Base-by-base conservation (phyloP, 2,113 vertebrate species). In the Ceyx margarethae region DNA sequence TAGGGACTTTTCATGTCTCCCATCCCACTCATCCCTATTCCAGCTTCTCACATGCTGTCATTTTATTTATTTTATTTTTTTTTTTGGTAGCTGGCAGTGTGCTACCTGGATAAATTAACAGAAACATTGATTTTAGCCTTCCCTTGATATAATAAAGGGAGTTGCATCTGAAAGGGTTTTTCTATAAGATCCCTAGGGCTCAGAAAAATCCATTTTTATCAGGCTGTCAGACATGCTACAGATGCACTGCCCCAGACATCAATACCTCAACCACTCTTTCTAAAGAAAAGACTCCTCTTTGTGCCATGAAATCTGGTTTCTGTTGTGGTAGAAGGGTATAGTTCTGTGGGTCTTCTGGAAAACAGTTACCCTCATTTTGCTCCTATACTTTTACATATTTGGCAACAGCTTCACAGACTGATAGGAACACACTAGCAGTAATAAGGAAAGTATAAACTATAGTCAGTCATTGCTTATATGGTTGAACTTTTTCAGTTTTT, bases 161-260 rank as follows among this genome's bases (percentile, higher is more conserved):
- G 11, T 19, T 81, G 37, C 5, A 86, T 23, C 14, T 89, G 33
- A 78, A 85, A 79, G 5, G 2, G 0, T 33, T 40, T 87, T 83
- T 53, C 28, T 19, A n/a, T 45, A 81, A 78, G 46, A 74, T 83
- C 65, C 23, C 56, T 23, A 81, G 71, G 62, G 40, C 40, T 87
- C 62, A 84, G 31, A 79, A 85, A 81, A 75, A 85, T 86, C 62
- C 9, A 42, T 93, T 91, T 94, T 72, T 91, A 74, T 72, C 71
- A 71, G 29, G 4, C 60, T 87, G 62, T 57, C 48, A 86, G 73
- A 90, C 40, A 45, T 64, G 46, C 22, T 77, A 17, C 74, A 93
- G 25, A 25, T 76, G 74, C 61, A 8, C 23, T 61, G 23, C 31
- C 31, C 17, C 26, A 76, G n/a, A 86, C 21, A 88, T 65, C 33